Base-by-base conservation (phyloP, 2,113 vertebrate genomes). In the Neodontobutis hainanensis region DNA sequence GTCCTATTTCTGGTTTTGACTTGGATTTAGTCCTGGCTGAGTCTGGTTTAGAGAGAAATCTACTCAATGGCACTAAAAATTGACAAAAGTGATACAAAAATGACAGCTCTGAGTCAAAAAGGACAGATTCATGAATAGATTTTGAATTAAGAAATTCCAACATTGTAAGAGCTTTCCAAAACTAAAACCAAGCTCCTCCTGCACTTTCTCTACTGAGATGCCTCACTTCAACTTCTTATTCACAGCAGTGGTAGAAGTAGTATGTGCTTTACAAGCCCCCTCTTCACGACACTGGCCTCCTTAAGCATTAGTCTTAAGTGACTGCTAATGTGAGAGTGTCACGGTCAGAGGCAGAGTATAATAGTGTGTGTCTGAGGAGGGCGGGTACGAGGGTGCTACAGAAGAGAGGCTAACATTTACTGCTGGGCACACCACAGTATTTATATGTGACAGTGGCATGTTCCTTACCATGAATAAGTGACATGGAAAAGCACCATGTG, bases 321-420 rank as follows among this genome's bases (percentile, higher is more conserved):
- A 79, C 70, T 77, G 73, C 80, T 83, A 85, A 77, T 70, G 62
- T 61, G 45, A 65, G 65, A 76, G 81, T 80, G 84, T 84, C 73
- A 49, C 58, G 70, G 81, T 78, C 76, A 15, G 65, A 65, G 65
- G 68, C 85, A 84, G 73, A 68, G 63, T 51, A 73, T 86, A 86
- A 87, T 89, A 84, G 77, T 66, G 63, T 49, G 63, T 71, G 78
- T 87, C 63, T 80, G 62, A 80, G 70, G 77, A 78, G 80, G 73
- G 70, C 32, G 53, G 65, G 65, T 60, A 78, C 8, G 48, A 83
- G 82, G 68, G 82, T 74, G 65, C 85, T 87, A 69, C 71, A 83
- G 68, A 84, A 60, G 75, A 85, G 78, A 83, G 82, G 85, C 80
- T 84, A 70, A 66, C 81, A 87, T 88, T 89, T 85, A 84, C 80